Conservation (phyloP, 2,797 vertebrate species). For the Urophycis tenuis region DNA sequence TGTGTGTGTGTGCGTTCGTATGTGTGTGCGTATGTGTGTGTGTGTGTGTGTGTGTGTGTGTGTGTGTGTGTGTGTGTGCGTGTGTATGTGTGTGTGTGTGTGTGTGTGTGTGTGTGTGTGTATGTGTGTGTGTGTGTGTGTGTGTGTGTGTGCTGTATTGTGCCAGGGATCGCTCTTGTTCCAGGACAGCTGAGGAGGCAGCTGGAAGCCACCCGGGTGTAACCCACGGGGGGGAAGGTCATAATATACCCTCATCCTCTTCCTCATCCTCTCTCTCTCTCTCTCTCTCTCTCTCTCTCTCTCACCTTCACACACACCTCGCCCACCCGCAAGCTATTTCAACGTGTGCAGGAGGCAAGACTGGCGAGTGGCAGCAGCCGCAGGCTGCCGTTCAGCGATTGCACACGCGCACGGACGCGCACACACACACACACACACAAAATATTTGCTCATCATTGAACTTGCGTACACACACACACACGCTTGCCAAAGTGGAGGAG, state of each 20-base stretch:
- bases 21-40: no score
- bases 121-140: no score
- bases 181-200: constrained; percentile 62
- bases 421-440: constrained; percentile 2
- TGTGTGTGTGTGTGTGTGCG: no score
- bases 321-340: not conserved
- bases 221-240: constrained; percentile 1
- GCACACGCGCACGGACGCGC: constrained; percentile 10
- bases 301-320: not conserved
- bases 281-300: no score
- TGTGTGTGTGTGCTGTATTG: constrained; percentile 34
- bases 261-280: no score
- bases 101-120: no score
- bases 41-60: no score
- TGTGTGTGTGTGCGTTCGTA: no score
- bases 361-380: not conserved
- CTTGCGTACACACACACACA: no score
- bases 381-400: constrained; percentile 30
- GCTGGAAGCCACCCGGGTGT: constrained; percentile 54
- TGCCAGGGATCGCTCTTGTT: constrained; percentile 17
- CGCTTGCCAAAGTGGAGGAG: no score
- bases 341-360: not conserved
- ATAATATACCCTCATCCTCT: not conserved
- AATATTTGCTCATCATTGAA: no score
- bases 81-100: no score